Base-by-base conservation (phyloP, 1,140 invertebrate species). In the Laupala kohalensis region DNA sequence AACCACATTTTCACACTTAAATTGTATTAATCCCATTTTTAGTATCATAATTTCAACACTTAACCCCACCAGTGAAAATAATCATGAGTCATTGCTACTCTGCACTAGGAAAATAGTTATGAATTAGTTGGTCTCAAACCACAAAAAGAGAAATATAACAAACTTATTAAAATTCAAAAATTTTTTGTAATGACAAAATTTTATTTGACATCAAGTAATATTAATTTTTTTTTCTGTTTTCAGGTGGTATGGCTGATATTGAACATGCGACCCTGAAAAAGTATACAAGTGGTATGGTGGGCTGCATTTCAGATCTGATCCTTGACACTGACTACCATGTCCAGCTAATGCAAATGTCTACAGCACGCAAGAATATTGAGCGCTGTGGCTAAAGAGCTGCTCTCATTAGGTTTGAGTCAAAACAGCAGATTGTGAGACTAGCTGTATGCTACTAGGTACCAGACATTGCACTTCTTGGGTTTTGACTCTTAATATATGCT, bases 261-360 rank as follows among this genome's bases (percentile, higher is more conserved):
- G 83, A 84, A 28, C 85, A 87, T 74, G 84, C 84, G 71, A 90
- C 90, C 27, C 82, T 86, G 30, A 84, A 87, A 71, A 84, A 86
- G 75, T 93, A 91, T 80, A 80, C 80, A n/a, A 85, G 84, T 73
- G 91, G 91, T 30, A 88, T 93, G 74, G 81, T 86, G 37, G 92
- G 92, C 26, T 94, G 92, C 81, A 87, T 94, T 77, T 89, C 89
- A 63, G 90, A 93, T 79, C 81, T 94, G 27, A 87, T 89, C 9
- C 80, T 94, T 62, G 90, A 90, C 73, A 87, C 89, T n/a, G 90
- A 94, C 78, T 90, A 88, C 78, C 83, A 85, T n/a, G 83, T 90
- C 23, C 81, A 86, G 68, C 80, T 90, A 25, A 82, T 88, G 27
- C 82, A 82, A 25, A 83, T 86, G 25, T 85, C 84, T 53, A 82